A percentile compares a stretch with the other conserved stretches of the same genome.
phyloP scores from a whole-genome alignment of 2,113 vertebrate genomes.

The Uropsilus gracilis region DNA sequence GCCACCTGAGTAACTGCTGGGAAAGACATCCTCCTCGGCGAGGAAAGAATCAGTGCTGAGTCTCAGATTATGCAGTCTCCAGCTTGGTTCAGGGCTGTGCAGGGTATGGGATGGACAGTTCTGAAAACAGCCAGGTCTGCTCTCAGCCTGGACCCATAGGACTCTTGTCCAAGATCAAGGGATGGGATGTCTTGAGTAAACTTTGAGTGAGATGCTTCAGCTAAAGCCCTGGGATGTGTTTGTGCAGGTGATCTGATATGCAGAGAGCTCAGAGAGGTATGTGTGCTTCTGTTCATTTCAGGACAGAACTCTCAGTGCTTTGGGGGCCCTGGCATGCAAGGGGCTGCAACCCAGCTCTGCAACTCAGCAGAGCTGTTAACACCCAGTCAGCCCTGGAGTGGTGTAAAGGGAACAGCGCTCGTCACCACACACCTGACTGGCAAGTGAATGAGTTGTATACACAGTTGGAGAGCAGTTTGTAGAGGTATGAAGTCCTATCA shows the following conservation, averaged over 20 bases:
- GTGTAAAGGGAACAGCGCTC: not conserved
- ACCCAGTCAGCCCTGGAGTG: not conserved
- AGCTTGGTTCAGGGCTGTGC: not conserved
- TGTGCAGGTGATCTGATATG: not conserved
- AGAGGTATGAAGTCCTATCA: not conserved
- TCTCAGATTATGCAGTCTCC: not conserved
- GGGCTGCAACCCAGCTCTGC: not conserved
- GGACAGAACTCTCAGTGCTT: not conserved
- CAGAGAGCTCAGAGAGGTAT: not conserved
- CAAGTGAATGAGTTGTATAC: not conserved
- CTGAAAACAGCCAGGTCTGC: not conserved
- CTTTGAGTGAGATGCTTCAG: not conserved
- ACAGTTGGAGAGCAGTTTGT: not conserved
- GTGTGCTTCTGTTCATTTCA: not conserved
- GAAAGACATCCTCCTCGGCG: not conserved
- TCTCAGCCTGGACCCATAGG: not conserved
- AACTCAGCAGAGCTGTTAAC: not conserved
- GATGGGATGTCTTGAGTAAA: not conserved
- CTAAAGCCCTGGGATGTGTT: not conserved
- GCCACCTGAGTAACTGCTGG: not conserved
- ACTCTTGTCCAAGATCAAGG: not conserved
- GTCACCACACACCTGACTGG: not conserved
- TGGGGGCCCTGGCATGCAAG: not conserved
- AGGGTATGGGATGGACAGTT: not conserved
- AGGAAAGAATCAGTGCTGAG: not conserved